These are phyloP conservation scores for Sclerurus mexicanus DNA, from an alignment of 2,113 vertebrate genomes.

Conservation along the genomic window DNA sequence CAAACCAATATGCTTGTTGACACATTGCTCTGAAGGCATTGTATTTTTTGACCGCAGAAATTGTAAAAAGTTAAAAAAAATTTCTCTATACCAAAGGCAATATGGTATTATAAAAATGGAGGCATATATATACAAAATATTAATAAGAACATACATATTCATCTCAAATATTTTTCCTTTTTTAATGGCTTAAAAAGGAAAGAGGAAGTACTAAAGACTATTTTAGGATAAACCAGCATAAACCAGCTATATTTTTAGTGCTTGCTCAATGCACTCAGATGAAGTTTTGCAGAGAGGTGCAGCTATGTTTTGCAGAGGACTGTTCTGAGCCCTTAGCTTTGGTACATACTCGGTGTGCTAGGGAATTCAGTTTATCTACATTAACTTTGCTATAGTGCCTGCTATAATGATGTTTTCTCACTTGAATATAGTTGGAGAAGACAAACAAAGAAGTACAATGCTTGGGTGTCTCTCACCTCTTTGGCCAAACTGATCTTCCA, in stretches of 20 bases:
- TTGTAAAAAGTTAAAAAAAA: neutral
- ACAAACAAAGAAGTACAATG: neutral
- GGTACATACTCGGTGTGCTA: neutral
- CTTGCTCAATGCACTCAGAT: neutral
- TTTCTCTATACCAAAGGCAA: neutral
- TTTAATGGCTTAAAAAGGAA: neutral
- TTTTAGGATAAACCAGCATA: neutral
- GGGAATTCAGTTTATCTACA: neutral
- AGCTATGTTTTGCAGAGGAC: neutral
- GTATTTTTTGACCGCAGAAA: neutral
- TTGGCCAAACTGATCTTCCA: neutral
- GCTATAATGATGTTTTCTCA: neutral
- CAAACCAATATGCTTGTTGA: neutral
- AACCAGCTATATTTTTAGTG: rapidly evolving
- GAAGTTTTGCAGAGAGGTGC: neutral
- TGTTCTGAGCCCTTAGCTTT: neutral
- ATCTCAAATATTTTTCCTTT: neutral
- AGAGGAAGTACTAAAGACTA: neutral
- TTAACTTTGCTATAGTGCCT: neutral
- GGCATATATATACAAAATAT: neutral
- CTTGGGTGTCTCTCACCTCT: neutral
- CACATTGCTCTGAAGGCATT: neutral
- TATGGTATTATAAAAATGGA: neutral
- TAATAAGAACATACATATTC: neutral
- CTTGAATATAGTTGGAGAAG: neutral